These are phyloP conservation scores for Sarcophaga peregrina DNA, from an alignment of 1,140 invertebrate species.

Conservation along the genomic window DNA sequence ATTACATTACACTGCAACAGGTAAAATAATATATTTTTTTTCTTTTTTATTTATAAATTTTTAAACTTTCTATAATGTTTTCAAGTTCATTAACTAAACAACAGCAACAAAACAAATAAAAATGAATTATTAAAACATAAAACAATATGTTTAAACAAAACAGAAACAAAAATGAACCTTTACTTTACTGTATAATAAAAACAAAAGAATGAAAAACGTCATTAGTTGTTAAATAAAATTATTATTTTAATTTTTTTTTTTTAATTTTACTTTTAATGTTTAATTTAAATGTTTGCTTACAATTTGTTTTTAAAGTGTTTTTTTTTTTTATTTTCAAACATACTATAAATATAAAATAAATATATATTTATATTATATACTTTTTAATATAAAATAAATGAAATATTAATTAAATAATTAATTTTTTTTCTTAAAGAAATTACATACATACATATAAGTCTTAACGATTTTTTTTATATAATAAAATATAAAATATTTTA, in stretches of 20 bases:
- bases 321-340: neutral
- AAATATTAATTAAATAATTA: constrained; percentile 29
- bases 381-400: constrained; percentile 33
- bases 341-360: constrained; percentile 20
- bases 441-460: neutral
- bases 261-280: neutral
- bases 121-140: constrained; percentile 48
- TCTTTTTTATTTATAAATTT: neutral
- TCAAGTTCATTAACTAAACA: constrained; percentile 49
- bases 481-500: constrained; percentile 10
- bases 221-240: constrained; percentile 14
- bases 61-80: neutral
- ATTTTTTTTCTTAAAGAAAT: constrained; percentile 29
- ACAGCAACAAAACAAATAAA: constrained; percentile 49
- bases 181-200: too few relatives aligned
- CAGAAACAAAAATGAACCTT: neutral
- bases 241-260: constrained; percentile 10
- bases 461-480: constrained; percentile 27
- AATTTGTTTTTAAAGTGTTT: neutral
- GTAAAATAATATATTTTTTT: constrained; percentile 47
- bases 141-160: constrained; percentile 14
- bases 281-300: constrained; percentile 20
- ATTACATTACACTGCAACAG: neutral
- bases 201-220: neutral
- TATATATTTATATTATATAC: constrained; percentile 5